Evolutionary conservation across 2,113 vertebrate species (phyloP), one percentile per base, ranked within the genome.

Genomic region (Micronycteris hirsuta): DNA sequence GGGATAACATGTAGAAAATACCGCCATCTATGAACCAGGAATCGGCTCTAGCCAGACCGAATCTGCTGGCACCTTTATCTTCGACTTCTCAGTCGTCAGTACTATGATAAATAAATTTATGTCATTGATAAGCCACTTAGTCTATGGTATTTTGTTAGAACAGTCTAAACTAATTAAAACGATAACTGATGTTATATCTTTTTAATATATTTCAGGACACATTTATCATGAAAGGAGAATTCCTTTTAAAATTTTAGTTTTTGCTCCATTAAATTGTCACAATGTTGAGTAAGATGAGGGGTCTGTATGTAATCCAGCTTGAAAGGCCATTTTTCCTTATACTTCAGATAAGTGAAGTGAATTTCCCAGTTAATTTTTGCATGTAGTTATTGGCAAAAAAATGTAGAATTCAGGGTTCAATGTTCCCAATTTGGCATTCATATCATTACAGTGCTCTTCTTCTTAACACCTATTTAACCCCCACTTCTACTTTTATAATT

Each of bases 211-310:
- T 94, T 90, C 22, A 70, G 16, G 7, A 49, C 41, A 86, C 24
- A 54, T 41, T 52, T 74, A 14, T 24, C 45, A 33, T 84, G 33
- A 68, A 80, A 76, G 15, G 45, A 65, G 2, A 31, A 54, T 73
- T 95, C 1, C 38, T 96, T 81, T 61, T 67, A 77, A 91, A 85
- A 61, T 33, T 94, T 68, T 12, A 70, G 22, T 93, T 91, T 91
- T 10, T 45, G 12, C 4, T 43, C 0, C 15, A 22, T 61, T 71
- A 33, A 56, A 33, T 77, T 92, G 24, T 38, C 7, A 74, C 1
- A 54, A 0, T 58, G 14, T 41, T 61, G 11, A 10, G 8, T 71
- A 63, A 93, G 13, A 26, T n/a, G 38, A 82, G 54, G 16, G 8
- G 20, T 52, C 0, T 16, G 20, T 7, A 33, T 49, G 4, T 38